phyloP scores from a whole-genome alignment of 2,797 vertebrate genomes.

The Sebastes nivosus region DNA sequence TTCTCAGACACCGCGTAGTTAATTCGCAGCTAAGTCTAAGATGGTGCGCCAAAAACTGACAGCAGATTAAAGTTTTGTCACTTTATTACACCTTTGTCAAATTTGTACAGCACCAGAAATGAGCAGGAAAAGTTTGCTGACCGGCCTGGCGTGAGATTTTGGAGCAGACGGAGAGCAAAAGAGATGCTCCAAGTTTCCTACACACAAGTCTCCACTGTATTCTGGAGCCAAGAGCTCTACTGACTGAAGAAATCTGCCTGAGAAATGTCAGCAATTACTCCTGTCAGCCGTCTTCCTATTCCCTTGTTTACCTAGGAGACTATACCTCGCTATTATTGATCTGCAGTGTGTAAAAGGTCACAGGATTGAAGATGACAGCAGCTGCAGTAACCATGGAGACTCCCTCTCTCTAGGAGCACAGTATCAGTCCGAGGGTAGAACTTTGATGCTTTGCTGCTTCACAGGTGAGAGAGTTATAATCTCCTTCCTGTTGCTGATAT shows the following conservation, averaged over 20 bases:
- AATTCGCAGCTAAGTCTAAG: neutral
- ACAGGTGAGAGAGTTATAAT: conserved; percentile 7
- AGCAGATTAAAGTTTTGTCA: conserved; percentile 28
- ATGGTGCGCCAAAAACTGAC: neutral
- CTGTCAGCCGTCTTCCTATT: conserved; percentile 58
- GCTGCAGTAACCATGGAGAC: conserved; percentile 64
- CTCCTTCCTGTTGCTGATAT: neutral
- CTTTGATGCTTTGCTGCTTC: conserved; percentile 35
- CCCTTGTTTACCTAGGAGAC: conserved; percentile 73
- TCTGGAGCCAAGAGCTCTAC: conserved; percentile 32
- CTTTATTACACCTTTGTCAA: conserved; percentile 13
- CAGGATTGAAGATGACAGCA: conserved; percentile 70
- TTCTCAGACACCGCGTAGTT: neutral
- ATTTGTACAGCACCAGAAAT: neutral
- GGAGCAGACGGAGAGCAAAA: neutral
- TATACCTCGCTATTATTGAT: conserved; percentile 73
- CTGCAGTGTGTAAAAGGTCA: conserved; percentile 75
- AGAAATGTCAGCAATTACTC: conserved; percentile 79
- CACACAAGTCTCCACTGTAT: conserved; percentile 18
- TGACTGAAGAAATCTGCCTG: conserved; percentile 63
- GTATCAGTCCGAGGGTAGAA: conserved; percentile 24
- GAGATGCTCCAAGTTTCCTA: conserved; percentile 9
- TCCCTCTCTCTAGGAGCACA: conserved; percentile 18
- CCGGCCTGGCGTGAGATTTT: neutral
- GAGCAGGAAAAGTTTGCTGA: neutral